Conservation (phyloP, 2,888 invertebrate species). For the Cryptocephalus moraei region DNA sequence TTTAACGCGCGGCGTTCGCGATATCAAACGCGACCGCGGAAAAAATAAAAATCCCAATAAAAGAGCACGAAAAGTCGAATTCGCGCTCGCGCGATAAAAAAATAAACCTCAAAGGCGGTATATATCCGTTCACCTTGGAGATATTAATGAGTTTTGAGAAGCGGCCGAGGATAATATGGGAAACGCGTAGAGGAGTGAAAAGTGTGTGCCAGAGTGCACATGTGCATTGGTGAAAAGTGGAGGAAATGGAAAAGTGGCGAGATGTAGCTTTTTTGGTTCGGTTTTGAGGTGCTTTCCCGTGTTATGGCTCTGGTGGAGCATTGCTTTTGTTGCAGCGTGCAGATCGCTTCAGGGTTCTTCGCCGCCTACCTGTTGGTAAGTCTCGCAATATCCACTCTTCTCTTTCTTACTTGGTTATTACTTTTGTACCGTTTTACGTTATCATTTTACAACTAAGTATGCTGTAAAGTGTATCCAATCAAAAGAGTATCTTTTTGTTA, state of each 20-base stretch:
- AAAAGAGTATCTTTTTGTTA: too few species aligned
- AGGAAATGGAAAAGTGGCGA: background rate
- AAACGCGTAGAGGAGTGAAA: background rate
- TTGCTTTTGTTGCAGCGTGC: conserved; percentile 40
- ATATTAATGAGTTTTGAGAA: background rate
- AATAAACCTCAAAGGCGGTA: background rate
- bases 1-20: too few species aligned
- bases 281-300: conserved; percentile 12
- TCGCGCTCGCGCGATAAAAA: background rate
- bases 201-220: too few species aligned
- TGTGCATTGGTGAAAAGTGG: background rate
- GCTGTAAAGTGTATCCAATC: too few species aligned
- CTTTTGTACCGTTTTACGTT: too few species aligned
- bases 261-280: conserved; percentile 32
- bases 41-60: too few species aligned
- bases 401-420: too few species aligned
- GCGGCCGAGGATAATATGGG: background rate
- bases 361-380: conserved; percentile 40
- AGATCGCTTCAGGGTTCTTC: conserved; percentile 39
- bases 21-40: too few species aligned
- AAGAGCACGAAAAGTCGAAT: too few species aligned
- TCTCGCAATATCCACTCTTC: conserved; percentile 1
- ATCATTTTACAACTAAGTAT: too few species aligned
- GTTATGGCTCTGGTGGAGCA: conserved; percentile 37
- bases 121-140: background rate